phyloP scores from a whole-genome alignment of 2,888 invertebrate species.

The Toxonevra muliebris region DNA sequence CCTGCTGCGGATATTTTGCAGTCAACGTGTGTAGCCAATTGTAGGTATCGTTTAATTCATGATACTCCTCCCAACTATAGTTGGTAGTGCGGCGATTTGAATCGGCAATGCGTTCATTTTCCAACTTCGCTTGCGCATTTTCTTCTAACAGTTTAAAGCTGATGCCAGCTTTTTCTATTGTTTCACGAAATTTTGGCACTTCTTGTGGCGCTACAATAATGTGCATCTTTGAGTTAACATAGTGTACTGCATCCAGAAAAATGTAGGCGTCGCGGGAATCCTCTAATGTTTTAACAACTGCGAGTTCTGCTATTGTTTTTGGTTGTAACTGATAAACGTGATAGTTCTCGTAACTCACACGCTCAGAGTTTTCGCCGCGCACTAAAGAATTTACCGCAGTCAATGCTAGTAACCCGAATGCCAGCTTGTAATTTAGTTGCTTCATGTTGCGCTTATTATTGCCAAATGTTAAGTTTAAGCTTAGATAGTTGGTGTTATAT shows the following conservation, averaged over 20 bases:
- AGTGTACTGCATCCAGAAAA: conserved; percentile 64
- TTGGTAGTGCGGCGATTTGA: conserved; percentile 39
- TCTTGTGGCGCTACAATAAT: conserved; percentile 59
- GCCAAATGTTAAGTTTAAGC: too few species aligned
- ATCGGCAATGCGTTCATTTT: conserved; percentile 41
- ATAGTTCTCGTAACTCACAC: conserved; percentile 67
- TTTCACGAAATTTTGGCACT: conserved; percentile 39
- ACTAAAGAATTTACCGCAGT: too few species aligned
- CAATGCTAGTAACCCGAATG: too few species aligned
- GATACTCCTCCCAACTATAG: conserved; percentile 54
- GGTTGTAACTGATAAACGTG: conserved; percentile 70
- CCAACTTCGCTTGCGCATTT: conserved; percentile 62
- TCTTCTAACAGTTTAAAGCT: conserved; percentile 63
- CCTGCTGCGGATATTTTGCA: conserved; percentile 63
- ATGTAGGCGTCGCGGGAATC: conserved; percentile 54
- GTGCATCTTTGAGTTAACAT: conserved; percentile 60
- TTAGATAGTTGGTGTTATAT: too few species aligned
- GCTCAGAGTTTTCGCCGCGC: neutral
- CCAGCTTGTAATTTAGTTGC: too few species aligned
- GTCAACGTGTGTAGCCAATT: conserved; percentile 68
- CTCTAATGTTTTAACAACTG: conserved; percentile 64
- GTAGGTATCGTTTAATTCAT: conserved; percentile 65
- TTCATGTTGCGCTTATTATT: too few species aligned
- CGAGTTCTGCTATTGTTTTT: conserved; percentile 65
- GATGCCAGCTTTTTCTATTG: conserved; percentile 51